phyloP scores from a whole-genome alignment of 2,797 vertebrate species.

The Meda fulgida region DNA sequence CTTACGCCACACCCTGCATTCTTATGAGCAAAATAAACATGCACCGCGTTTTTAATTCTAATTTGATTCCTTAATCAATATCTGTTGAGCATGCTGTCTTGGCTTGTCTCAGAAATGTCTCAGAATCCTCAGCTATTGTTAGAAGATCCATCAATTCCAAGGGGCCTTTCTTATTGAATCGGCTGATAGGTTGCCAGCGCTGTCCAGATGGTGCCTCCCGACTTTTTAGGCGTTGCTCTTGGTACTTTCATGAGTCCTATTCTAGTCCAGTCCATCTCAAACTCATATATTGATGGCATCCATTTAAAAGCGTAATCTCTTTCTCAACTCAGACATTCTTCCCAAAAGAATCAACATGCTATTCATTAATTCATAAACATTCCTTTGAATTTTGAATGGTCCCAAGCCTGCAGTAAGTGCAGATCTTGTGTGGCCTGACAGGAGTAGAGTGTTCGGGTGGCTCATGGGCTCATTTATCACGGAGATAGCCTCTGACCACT shows the following conservation, averaged over 20 bases:
- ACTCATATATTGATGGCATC: neutral
- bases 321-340: neutral
- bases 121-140: constrained; percentile 42
- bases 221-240: constrained; percentile 33
- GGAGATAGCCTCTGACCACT: constrained; percentile 12
- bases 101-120: constrained; percentile 24
- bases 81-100: constrained; percentile 30
- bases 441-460: neutral
- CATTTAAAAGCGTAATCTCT: neutral
- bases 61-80: constrained; percentile 43
- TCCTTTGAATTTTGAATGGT: neutral
- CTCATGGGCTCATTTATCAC: constrained; percentile 24
- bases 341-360: neutral
- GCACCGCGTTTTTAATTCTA: constrained; percentile 35
- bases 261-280: neutral
- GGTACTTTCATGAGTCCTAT: constrained; percentile 5
- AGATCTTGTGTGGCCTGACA: constrained; percentile 13
- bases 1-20: neutral
- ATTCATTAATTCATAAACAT: neutral
- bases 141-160: constrained; percentile 17
- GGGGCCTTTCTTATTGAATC: constrained; percentile 27
- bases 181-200: constrained; percentile 38
- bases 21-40: constrained; percentile 37
- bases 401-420: neutral
- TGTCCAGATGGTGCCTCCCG: constrained; percentile 17